These are phyloP conservation scores for Centruroides sculpturatus DNA, from an alignment of 1,140 invertebrate species.

Conservation along the genomic window DNA sequence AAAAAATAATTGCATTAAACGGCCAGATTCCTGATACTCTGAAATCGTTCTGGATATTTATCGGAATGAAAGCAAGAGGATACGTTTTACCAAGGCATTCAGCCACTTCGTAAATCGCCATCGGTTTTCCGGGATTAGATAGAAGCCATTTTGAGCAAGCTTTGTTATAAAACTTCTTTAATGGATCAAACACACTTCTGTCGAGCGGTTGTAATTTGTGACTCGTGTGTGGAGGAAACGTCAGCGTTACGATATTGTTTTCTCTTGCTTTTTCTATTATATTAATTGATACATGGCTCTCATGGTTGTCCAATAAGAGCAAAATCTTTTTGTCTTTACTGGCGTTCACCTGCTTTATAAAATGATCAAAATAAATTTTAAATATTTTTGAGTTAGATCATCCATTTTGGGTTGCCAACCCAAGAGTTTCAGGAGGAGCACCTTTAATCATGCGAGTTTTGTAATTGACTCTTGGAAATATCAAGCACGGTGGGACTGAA, in stretches of 20 bases:
- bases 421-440: too few relatives aligned
- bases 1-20: slow-evolving; percentile 15
- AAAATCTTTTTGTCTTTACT: too few relatives aligned
- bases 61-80: neutral
- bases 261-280: slow-evolving; percentile 22
- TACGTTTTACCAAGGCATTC: neutral
- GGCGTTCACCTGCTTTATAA: too few relatives aligned
- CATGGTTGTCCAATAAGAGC: slow-evolving; percentile 23
- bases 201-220: slow-evolving; percentile 36
- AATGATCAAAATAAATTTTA: too few relatives aligned
- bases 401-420: too few relatives aligned
- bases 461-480: too few relatives aligned
- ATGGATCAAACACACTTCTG: slow-evolving; percentile 28
- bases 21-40: too few relatives aligned
- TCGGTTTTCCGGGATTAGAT: neutral
- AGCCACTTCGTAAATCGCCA: neutral
- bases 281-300: slow-evolving; percentile 18
- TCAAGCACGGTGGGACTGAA: too few relatives aligned
- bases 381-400: too few relatives aligned
- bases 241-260: slow-evolving; percentile 28
- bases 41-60: too few relatives aligned
- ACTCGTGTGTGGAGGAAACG: slow-evolving; percentile 33
- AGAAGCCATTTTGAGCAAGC: neutral
- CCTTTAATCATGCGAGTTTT: too few relatives aligned
- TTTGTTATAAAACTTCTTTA: slow-evolving; percentile 23